Evolutionary conservation across 2,888 invertebrate genomes (phyloP), one percentile per base, ranked within the genome.

Genomic region (Lasioglossum malachurum): DNA sequence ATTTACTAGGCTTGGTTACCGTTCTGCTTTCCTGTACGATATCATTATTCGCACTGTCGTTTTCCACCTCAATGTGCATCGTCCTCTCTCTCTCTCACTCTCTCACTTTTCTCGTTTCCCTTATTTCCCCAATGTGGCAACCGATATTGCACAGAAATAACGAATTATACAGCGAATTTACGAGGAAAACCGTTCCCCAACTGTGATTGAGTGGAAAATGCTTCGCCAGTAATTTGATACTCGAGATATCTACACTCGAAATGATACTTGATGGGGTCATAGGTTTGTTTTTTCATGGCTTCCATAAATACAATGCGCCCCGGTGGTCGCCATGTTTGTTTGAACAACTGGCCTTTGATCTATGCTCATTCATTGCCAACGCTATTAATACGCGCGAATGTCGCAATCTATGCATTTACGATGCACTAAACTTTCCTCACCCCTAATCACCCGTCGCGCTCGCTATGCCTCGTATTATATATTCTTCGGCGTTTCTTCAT

Each of bases 391-490:
- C 91, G 86, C 86, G 87, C 89, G 87, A 83, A 89, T 90, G 90
- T 88, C 90, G 89, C 90, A 89, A 87, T 78, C 75, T 89, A 87
- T 88, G 89, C 89, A 90, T 86, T 93, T 89, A 92, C 93, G 93
- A 91, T 89, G 92, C 92, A 94, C 38, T 93, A 93, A 94, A 94
- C 93, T 94, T 93, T 92, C 92, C 91, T 93, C 89, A 89, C 92
- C 93, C 94, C 94, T 88, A 41, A 38, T 35, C 19, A 10, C 31
- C 19, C 35, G 67, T 35, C 31, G 31, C 35, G 19, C 31, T 35
- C 67, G 35, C 31, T 19, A 19, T 35, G 31, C 35, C 8, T 41
- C 35, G 4, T 8, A 35, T 4, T 35, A 35, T 35, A 12, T 16
- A 31, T 31, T 16, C 64, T 7, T 31, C 14, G 31, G 5, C 2